Evolutionary conservation across 1,140 invertebrate species (phyloP), one percentile per base, ranked within the genome.

Genomic region (Oscheius sp.): DNA sequence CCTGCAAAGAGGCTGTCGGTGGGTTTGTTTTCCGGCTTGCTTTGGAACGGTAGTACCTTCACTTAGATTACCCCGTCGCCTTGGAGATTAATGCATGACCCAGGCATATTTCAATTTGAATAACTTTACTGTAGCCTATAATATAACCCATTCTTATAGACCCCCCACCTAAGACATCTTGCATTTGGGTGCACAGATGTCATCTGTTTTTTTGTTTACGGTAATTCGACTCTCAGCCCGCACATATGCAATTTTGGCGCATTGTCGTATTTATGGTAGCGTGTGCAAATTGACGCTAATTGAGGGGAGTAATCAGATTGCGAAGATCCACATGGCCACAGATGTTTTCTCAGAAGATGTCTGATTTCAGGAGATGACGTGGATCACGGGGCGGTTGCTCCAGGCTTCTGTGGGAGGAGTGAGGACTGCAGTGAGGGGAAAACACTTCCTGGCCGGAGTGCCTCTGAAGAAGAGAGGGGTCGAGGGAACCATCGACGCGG

Each of bases 401-500:
- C 42, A 18, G 15, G 15, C 23, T 45, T 45, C 42, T 45, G 0
- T 23, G 23, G 10, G 49, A 38, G 3, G 13, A 23, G 10, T 31
- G 3, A 4, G 31, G 2, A 38, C 18, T 20, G 36, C 18, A 52
- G 2, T 71, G n/a, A 35, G 69, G 10, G 26, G 52, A 3, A 58
- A 55, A 2, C 69, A 71, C 35, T 71, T 71, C 29, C 26, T 71
- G 29, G 59, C 69, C n/a, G 36, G 52, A 7, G 69, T 71, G n/a
- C 69, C 58, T n/a, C 26, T 71, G 29, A 71, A 64, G 29, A 63
- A 65, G n/a, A 35, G 69, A 13, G 59, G 59, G 15, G 69, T 71
- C 7, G 69, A 71, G 1, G 69, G 69, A 63, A 63, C 29, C 34
- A 26, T 71, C 1, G 38, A 59, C 4, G 59, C 28, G n/a, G 42